Percentiles rank a stretch among this genome's conserved stretches.
Evolutionary conservation across 2,113 vertebrate species (phyloP).

Genomic region (Gobius niger): DNA sequence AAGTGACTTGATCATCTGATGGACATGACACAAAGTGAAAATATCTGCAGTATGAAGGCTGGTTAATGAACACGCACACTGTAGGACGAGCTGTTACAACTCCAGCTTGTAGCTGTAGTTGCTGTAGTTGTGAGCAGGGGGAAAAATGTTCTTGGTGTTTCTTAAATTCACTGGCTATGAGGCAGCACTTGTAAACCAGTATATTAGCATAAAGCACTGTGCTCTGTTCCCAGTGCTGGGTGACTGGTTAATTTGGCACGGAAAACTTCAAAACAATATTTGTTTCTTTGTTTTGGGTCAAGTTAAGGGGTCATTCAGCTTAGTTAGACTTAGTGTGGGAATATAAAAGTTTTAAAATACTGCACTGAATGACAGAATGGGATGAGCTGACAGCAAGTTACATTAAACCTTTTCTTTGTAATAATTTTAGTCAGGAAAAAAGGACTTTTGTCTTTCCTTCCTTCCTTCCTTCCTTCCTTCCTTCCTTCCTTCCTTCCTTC

Average conservation of each 20-base stretch:
- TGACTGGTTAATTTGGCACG: constrained; percentile 47
- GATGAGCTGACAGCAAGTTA: not conserved
- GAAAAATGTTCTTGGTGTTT: constrained; percentile 32
- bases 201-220: constrained; percentile 47
- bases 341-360: constrained; percentile 12
- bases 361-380: not conserved
- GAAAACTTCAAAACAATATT: constrained; percentile 37
- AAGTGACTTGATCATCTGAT: too few species aligned
- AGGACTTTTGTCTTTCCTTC: too few species aligned
- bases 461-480: too few species aligned
- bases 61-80: too few species aligned
- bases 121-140: constrained; percentile 31
- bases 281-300: constrained; percentile 38
- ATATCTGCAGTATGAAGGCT: too few species aligned
- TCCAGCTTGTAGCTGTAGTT: not conserved
- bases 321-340: too few species aligned
- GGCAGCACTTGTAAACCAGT: constrained; percentile 52
- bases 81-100: too few species aligned
- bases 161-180: constrained; percentile 38
- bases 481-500: too few species aligned
- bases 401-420: not conserved
- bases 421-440: too few species aligned
- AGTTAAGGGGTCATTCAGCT: constrained; percentile 11
- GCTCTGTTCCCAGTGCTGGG: constrained; percentile 33
- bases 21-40: too few species aligned